phyloP scores from a whole-genome alignment of 2,113 vertebrate species.

The Rhombomys opimus region DNA sequence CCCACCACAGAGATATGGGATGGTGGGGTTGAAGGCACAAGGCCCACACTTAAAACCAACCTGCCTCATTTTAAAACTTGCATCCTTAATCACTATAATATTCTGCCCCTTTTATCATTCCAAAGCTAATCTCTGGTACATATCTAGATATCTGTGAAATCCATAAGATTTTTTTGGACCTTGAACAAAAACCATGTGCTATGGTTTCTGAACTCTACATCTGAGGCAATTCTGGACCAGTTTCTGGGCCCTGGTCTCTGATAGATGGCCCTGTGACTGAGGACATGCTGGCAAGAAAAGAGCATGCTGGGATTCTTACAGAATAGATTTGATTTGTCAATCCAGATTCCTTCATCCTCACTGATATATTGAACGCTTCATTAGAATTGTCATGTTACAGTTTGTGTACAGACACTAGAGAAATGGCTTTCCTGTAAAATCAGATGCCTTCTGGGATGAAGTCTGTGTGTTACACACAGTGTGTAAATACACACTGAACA shows the following conservation, averaged over 20 bases:
- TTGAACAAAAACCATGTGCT: background rate
- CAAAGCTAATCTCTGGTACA: background rate
- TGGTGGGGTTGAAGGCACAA: background rate
- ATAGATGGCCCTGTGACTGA: background rate
- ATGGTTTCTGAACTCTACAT: background rate
- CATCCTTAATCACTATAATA: background rate
- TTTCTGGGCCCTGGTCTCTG: background rate
- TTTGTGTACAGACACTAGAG: background rate
- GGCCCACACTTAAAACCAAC: background rate
- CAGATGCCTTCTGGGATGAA: background rate
- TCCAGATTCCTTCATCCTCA: conserved; percentile 3
- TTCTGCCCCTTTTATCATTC: background rate
- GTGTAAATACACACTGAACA: background rate
- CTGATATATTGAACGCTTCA: background rate
- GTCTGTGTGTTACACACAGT: background rate
- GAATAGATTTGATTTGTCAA: background rate
- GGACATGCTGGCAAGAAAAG: background rate
- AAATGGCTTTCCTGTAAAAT: background rate
- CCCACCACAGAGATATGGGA: background rate
- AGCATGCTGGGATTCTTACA: background rate
- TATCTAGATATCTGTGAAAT: background rate
- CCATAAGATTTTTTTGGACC: background rate
- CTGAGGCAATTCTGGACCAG: background rate
- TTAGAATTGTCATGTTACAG: background rate
- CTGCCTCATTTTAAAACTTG: background rate